Percentiles rank a stretch among this genome's conserved stretches.
phyloP scores from a whole-genome alignment of 2,888 invertebrate species.

The Syritta pipiens region DNA sequence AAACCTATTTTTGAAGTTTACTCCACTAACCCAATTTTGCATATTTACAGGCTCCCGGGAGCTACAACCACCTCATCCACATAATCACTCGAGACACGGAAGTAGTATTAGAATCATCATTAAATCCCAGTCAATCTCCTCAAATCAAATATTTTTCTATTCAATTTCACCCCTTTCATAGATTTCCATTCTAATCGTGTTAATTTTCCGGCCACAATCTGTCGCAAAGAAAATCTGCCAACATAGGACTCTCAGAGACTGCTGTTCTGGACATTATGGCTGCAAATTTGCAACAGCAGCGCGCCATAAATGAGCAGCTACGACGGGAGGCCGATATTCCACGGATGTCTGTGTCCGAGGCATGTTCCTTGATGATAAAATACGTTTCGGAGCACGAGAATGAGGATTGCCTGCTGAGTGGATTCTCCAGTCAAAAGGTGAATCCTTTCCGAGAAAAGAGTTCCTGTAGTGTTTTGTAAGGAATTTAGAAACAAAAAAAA shows the following conservation, averaged over 20 bases:
- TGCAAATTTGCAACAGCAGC: constrained; percentile 95
- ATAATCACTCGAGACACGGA: constrained; percentile 5
- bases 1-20: constrained; percentile 57
- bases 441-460: constrained; percentile 98
- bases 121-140: not conserved
- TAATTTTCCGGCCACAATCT: constrained; percentile 46
- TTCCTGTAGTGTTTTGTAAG: constrained; percentile 90
- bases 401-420: constrained; percentile 95
- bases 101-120: constrained; percentile 36
- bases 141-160: not conserved
- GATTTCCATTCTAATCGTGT: constrained; percentile 2
- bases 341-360: constrained; percentile 87
- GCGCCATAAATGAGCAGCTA: constrained; percentile 93
- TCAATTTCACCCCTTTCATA: not conserved
- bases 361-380: constrained; percentile 95
- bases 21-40: constrained; percentile 57
- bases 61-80: not conserved
- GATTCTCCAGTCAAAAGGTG: constrained; percentile 95
- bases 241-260: constrained; percentile 83
- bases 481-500: not conserved
- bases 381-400: constrained; percentile 94
- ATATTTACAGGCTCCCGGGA: constrained; percentile 47
- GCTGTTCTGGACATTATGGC: constrained; percentile 96
- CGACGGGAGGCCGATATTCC: constrained; percentile 93
- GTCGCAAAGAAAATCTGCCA: constrained; percentile 71